These are phyloP conservation scores for Cyprinodon variegatus DNA, from an alignment of 2,113 vertebrate species.

Conservation along the genomic window DNA sequence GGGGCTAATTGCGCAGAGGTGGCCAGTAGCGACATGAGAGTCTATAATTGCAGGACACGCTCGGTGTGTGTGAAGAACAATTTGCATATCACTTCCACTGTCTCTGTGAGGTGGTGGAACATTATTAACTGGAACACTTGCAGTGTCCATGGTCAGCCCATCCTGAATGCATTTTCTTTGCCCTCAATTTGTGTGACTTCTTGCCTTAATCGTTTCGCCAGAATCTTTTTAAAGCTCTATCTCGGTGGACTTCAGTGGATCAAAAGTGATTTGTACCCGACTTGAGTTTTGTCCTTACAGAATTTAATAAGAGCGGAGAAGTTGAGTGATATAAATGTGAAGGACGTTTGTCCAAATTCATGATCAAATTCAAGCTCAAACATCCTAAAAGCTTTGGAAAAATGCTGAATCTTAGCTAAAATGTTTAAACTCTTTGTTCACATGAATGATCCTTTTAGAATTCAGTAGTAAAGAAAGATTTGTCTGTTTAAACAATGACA, in stretches of 20 bases:
- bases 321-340: not conserved
- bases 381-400: not conserved
- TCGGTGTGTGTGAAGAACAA: slow-evolving; percentile 65
- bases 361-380: not conserved
- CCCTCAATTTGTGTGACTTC: slow-evolving; percentile 16
- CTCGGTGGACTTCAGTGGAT: not conserved
- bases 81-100: slow-evolving; percentile 72
- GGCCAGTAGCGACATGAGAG: slow-evolving; percentile 71
- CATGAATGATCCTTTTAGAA: not conserved
- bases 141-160: slow-evolving; percentile 26
- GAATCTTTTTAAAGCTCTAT: not conserved
- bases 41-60: slow-evolving; percentile 71
- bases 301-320: slow-evolving; percentile 5
- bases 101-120: slow-evolving; percentile 64
- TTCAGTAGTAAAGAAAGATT: not conserved
- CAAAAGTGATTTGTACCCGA: not conserved
- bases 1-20: slow-evolving; percentile 75
- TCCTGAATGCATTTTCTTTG: slow-evolving; percentile 33
- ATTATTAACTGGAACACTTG: slow-evolving; percentile 63
- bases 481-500: not conserved
- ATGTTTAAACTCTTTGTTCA: not conserved
- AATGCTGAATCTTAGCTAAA: not conserved
- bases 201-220: not conserved
- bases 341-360: not conserved
- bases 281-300: slow-evolving; percentile 1